Base-by-base conservation (phyloP, 2,888 invertebrate species). In the Meganola albula region DNA sequence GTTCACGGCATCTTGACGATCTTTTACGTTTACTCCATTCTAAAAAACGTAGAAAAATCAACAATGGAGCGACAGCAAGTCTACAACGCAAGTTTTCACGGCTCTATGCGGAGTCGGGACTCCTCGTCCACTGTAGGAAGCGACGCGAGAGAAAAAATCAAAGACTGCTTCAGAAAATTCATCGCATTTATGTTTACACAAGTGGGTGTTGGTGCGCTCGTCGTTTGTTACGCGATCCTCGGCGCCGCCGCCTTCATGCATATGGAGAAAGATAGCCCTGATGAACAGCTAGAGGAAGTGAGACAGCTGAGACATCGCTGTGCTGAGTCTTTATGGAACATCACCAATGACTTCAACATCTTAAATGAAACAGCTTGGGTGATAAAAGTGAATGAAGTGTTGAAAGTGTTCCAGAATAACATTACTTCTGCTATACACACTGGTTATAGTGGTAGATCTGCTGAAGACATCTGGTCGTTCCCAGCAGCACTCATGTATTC, bases 141-240 rank as follows among this genome's bases (percentile, higher is more conserved):
- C 59, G 91, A 92, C 54, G 90, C 92, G 0, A 83, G 90, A 16
- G 93, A 93, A 62, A 92, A 91, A 61, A 89, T 95, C 34, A 94
- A 94, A 73, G 93, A 94, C 63, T 96, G 94, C 67, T 93, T 93
- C 58, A 88, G 96, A 24, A 95, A 95, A 73, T 88, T 95, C 53
- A 90, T 94, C 34, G 94, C 95, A 4, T 96, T 96, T 63, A 96
- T 96, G 95, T 96, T 94, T 80, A 96, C 96, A 4, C 95, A 95
- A 88, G 92, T 93, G 60, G 96, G 96, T 50, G 95, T 96, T 18
- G 96, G 95, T 34, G 95, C 93, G 5, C 83, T 96, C 10, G 93
- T 96, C 25, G 94, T 96, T 2, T 91, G 94, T 45, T 96, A 96
- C 68, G 93, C 96, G 13, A 91, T 96, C 33, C 90, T 95, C 14